Percentiles rank a stretch among this genome's conserved stretches.
These are phyloP conservation scores for Calameuta idolon DNA, from an alignment of 2,888 invertebrate genomes.

Conservation along the genomic window DNA sequence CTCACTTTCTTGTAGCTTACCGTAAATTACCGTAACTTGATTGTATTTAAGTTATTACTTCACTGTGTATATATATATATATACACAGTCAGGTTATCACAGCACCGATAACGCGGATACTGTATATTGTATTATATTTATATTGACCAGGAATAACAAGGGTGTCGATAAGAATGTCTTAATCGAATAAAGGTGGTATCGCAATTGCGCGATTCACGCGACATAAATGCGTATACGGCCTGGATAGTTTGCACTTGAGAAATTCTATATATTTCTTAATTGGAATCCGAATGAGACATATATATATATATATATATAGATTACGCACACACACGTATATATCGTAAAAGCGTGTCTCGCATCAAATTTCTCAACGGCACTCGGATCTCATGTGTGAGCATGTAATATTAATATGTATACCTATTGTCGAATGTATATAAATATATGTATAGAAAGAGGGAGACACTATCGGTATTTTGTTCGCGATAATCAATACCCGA, in stretches of 20 bases:
- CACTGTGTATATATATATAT: background rate
- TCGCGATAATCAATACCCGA: background rate
- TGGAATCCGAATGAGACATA: background rate
- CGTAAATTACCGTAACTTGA: background rate
- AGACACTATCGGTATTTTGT: background rate
- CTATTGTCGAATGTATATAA: background rate
- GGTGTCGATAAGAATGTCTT: too few species aligned
- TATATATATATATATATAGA: too few species aligned
- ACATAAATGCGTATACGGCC: background rate
- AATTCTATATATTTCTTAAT: background rate
- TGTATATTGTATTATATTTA: too few species aligned
- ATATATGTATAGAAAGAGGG: too few species aligned
- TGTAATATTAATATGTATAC: background rate
- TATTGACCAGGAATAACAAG: too few species aligned
- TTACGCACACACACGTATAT: background rate
- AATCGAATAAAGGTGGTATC: background rate
- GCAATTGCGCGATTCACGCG: background rate
- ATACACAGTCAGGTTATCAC: too few species aligned
- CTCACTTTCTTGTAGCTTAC: constrained; percentile 26
- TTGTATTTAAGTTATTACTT: background rate
- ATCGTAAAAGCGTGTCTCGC: background rate
- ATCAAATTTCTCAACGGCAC: background rate
- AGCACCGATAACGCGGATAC: too few species aligned
- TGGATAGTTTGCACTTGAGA: background rate
- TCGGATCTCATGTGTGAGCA: background rate